Evolutionary conservation across 1,140 invertebrate genomes (phyloP).

Genomic region (Proales similis): DNA sequence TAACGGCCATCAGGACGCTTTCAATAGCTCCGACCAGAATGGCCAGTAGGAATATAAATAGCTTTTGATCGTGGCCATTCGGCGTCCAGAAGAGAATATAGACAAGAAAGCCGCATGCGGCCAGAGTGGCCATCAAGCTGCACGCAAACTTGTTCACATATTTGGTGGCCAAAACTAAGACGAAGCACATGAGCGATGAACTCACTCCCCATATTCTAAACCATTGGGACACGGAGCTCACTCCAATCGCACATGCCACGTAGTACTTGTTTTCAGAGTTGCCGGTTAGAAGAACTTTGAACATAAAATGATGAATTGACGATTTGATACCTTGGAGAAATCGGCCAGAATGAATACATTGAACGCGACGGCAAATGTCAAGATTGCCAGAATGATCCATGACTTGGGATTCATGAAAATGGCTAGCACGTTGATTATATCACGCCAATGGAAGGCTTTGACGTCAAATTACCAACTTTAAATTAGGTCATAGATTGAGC

Average conservation of each 20-base stretch:
- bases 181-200: not conserved
- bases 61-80: not conserved
- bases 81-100: constrained; percentile 1
- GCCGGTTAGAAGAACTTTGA: too few relatives aligned
- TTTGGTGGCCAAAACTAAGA: not conserved
- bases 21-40: constrained; percentile 2
- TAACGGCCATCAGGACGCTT: too few relatives aligned
- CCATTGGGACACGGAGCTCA: constrained; percentile 10
- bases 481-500: too few relatives aligned
- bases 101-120: not conserved
- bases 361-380: constrained; percentile 4
- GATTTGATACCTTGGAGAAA: constrained; percentile 10
- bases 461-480: too few relatives aligned
- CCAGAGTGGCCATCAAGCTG: not conserved
- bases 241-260: constrained; percentile 30
- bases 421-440: too few relatives aligned
- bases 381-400: not conserved
- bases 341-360: not conserved
- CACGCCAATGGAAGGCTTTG: too few relatives aligned
- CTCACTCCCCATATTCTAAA: constrained; percentile 9
- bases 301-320: too few relatives aligned
- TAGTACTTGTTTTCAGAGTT: too few relatives aligned
- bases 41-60: not conserved
- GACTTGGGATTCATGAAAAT: not conserved
- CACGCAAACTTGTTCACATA: constrained; percentile 1